A percentile compares a stretch with the other conserved stretches of the same genome.
phyloP scores from a whole-genome alignment of 2,888 invertebrate genomes.

The Leucozona laternaria region DNA sequence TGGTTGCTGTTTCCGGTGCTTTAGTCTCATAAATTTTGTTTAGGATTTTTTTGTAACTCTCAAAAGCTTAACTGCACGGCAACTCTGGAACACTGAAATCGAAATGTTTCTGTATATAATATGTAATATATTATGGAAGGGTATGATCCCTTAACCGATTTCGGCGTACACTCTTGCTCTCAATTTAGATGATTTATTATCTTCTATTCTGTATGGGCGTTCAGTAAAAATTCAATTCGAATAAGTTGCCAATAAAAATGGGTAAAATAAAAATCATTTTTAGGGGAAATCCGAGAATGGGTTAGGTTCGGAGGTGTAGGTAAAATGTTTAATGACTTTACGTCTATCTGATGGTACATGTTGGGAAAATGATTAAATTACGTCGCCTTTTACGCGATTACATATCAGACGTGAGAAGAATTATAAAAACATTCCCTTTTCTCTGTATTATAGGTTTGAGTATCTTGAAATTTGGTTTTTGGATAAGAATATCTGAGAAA shows the following conservation, averaged over 20 bases:
- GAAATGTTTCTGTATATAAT: constrained; percentile 9
- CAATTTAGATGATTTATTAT: constrained; percentile 55
- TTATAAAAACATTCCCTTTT: not conserved
- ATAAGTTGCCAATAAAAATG: constrained; percentile 61
- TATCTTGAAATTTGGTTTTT: constrained; percentile 1
- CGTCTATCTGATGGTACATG: constrained; percentile 35
- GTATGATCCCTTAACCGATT: constrained; percentile 29
- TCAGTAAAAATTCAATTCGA: constrained; percentile 65
- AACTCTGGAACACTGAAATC: constrained; percentile 36
- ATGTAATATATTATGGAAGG: not conserved
- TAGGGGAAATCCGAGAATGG: constrained; percentile 26
- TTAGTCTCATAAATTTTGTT: constrained; percentile 47
- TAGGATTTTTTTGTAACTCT: constrained; percentile 38
- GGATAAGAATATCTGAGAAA: not conserved
- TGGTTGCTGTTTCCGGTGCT: constrained; percentile 16
- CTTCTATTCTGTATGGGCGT: constrained; percentile 4
- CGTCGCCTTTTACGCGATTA: constrained; percentile 57
- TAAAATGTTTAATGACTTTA: constrained; percentile 21
- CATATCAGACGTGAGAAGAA: constrained; percentile 58
- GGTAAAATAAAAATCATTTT: constrained; percentile 28
- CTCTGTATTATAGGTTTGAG: no score
- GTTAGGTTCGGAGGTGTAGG: not conserved
- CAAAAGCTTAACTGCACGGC: constrained; percentile 36
- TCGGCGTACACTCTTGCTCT: constrained; percentile 13
- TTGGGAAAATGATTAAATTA: constrained; percentile 55